Evolutionary conservation across 2,797 vertebrate species (phyloP).

Genomic region (Urophycis tenuis): DNA sequence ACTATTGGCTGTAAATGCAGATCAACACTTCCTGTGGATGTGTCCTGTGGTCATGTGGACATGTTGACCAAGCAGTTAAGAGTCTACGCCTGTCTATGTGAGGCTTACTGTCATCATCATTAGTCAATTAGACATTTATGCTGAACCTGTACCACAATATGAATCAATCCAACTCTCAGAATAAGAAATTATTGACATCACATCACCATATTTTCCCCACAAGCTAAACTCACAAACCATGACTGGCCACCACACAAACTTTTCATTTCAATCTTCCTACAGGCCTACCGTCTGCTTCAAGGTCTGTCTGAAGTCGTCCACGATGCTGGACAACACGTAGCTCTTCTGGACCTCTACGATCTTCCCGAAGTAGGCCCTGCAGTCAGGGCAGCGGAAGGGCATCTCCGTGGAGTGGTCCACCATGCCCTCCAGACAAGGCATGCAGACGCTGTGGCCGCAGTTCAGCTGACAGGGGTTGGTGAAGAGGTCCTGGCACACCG

Average conservation of each 20-base stretch:
- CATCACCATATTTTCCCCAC: background rate
- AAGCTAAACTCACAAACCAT: background rate
- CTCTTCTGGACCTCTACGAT: constrained; percentile 42
- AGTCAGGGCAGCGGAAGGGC: constrained; percentile 56
- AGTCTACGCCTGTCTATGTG: background rate
- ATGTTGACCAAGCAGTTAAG: background rate
- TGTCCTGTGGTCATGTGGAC: background rate
- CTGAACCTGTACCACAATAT: background rate
- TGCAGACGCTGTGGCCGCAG: constrained; percentile 64
- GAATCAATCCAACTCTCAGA: background rate
- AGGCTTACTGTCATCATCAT: background rate
- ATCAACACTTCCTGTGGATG: background rate
- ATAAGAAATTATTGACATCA: background rate
- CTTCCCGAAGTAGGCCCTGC: constrained; percentile 38
- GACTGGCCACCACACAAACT: no score
- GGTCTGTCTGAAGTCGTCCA: constrained; percentile 51
- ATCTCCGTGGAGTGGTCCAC: constrained; percentile 26
- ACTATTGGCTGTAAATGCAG: background rate
- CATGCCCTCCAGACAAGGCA: constrained; percentile 45
- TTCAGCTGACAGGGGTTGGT: constrained; percentile 57
- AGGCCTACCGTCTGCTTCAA: constrained; percentile 8
- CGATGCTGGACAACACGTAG: constrained; percentile 50
- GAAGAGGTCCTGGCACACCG: constrained; percentile 62
- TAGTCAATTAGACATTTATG: background rate
- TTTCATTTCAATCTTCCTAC: no score